Conservation (phyloP, 2,888 invertebrate genomes). For the Scaeva pyrastri region DNA sequence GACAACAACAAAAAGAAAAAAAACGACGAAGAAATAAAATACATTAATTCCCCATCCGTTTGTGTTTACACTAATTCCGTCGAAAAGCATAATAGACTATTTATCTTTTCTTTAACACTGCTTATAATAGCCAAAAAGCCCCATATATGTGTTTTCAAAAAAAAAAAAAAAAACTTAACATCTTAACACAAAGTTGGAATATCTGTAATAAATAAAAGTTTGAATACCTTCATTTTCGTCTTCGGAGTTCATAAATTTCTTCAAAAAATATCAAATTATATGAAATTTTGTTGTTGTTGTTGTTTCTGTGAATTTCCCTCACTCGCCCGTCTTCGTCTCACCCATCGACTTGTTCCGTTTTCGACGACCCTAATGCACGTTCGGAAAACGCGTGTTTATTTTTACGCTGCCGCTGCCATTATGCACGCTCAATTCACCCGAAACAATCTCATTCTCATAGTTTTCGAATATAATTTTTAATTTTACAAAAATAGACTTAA, state of each 20-base stretch:
- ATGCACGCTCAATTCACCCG: conserved; percentile 38
- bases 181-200: conserved; percentile 56
- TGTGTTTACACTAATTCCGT: conserved; percentile 68
- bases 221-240: conserved; percentile 59
- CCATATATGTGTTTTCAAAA: conserved; percentile 31
- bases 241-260: conserved; percentile 57
- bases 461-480: conserved; percentile 19
- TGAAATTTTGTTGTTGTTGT: conserved; percentile 41
- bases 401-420: conserved; percentile 71
- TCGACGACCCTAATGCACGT: too few relatives aligned
- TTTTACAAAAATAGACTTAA: conserved; percentile 43
- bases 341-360: too few relatives aligned
- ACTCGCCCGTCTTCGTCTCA: neutral
- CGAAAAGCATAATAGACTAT: conserved; percentile 63
- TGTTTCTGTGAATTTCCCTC: neutral
- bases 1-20: neutral
- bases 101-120: conserved; percentile 34
- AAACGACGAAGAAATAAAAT: too few relatives aligned
- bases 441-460: too few relatives aligned
- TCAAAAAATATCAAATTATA: conserved; percentile 73
- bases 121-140: conserved; percentile 24
- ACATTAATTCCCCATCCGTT: conserved; percentile 64
- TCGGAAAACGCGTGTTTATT: conserved; percentile 61
- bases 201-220: conserved; percentile 72
- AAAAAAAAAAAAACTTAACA: conserved; percentile 38